phyloP scores from a whole-genome alignment of 1,140 invertebrate species.

The Megalopta genalis region DNA sequence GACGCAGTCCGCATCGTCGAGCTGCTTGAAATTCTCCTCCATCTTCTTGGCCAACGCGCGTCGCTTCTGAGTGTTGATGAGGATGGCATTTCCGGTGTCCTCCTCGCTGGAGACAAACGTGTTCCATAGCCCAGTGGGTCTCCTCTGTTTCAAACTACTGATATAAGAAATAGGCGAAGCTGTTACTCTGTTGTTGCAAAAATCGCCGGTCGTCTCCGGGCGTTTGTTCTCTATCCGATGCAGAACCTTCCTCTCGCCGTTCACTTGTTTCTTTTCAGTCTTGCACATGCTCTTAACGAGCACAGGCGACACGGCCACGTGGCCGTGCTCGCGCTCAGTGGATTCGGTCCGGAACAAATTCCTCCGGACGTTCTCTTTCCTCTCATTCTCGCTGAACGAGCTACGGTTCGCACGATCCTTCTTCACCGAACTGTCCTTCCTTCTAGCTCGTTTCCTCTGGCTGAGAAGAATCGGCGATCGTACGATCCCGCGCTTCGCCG shows the following conservation, averaged over 20 bases:
- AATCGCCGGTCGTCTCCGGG: too few relatives aligned
- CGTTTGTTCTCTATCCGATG: not conserved
- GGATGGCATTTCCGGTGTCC: not conserved
- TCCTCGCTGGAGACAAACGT: not conserved
- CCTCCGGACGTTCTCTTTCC: constrained; percentile 1
- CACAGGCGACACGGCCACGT: constrained; percentile 33
- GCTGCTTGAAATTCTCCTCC: not conserved
- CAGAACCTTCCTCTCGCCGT: not conserved
- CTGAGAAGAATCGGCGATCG: constrained; percentile 35
- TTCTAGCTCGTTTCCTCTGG: constrained; percentile 23
- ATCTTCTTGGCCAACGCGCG: not conserved
- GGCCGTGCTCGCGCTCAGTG: not conserved
- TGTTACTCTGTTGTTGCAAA: not conserved
- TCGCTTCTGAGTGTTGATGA: not conserved
- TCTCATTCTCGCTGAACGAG: not conserved
- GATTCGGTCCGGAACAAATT: constrained; percentile 5
- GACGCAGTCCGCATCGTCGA: too few relatives aligned
- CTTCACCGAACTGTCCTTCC: not conserved
- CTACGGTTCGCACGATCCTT: not conserved
- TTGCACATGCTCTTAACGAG: not conserved
- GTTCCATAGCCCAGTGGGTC: too few relatives aligned
- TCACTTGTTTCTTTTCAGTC: not conserved
- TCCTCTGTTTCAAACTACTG: not conserved
- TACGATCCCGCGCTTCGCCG: not conserved
- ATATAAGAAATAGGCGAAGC: constrained; percentile 35